Base-by-base conservation (phyloP, 2,888 invertebrate genomes). In the Scelioninae gen. 1 region DNA sequence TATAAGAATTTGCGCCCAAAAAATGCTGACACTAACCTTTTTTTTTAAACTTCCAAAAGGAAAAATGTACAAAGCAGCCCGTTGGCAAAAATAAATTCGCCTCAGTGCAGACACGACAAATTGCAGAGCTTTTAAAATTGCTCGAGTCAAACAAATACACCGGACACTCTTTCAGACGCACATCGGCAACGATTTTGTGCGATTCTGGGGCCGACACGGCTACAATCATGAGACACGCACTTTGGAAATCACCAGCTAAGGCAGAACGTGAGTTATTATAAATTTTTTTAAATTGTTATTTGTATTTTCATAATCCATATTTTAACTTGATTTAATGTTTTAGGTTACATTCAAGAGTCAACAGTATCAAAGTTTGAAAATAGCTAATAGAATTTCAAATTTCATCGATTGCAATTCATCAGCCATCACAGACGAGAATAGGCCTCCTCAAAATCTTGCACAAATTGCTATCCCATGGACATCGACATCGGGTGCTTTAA, bases 121-220 rank as follows among this genome's bases (percentile, higher is more conserved):
- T 85, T 16, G 85, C 85, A 11, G 15, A 34, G 23, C 77, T 58
- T 58, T 63, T 84, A 29, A 43, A 66, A 62, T 55, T 86, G 38
- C 66, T 60, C 4, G 45, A 80, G 29, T 63, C 84, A 29, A 71
- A 82, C 6, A 31, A 13, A 0, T 85, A 84, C 60, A 82, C 84
- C 16, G 81, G 83, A n/a, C 85, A 85, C 43, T 23, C 62, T 11
- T 81, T 85, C 23, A 43, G 85, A 23, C 66, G 84, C 47, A 84
- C 78, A 13, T 82, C 83, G 5, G 81, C 85, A 23, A 82, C 85
- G 32, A 55, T 81, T 49, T 56, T 85, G 29, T 58, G 63, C 10
- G 62, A 85, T 69, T 53, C 78, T 49, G 79, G 83, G 56, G 85
- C 82, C 16, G 69, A 82, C 23, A 29, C 82, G 31, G 31, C 65